phyloP scores from a whole-genome alignment of 2,797 vertebrate genomes.

The Spinibarbus caldwelli region DNA sequence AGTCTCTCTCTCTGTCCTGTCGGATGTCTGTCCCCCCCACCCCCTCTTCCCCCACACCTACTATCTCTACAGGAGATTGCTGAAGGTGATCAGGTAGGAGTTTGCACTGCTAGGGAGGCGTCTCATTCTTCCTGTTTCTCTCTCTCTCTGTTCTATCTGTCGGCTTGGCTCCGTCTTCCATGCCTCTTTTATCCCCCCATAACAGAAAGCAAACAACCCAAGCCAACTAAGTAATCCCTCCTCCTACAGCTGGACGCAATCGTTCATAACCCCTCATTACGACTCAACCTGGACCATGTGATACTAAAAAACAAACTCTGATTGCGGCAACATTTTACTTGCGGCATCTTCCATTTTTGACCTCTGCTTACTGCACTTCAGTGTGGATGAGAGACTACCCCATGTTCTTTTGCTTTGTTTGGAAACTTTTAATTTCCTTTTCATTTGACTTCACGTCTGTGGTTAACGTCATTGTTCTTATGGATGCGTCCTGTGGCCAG shows the following conservation, averaged over 20 bases:
- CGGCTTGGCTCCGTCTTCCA: slow-evolving; percentile 91
- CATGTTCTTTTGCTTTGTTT: slow-evolving; percentile 62
- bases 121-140: slow-evolving; percentile 49
- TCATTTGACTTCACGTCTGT: slow-evolving; percentile 74
- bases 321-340: slow-evolving; percentile 77
- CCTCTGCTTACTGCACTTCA: slow-evolving; percentile 88
- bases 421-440: slow-evolving; percentile 70
- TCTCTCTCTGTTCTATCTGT: slow-evolving; percentile 47
- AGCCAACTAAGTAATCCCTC: slow-evolving; percentile 70
- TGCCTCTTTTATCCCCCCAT: slow-evolving; percentile 75
- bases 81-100: slow-evolving; percentile 99
- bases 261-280: slow-evolving; percentile 89
- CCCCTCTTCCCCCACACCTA: slow-evolving; percentile 67
- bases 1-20: slow-evolving; percentile 99
- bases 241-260: slow-evolving; percentile 85
- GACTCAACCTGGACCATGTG: slow-evolving; percentile 89
- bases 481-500: slow-evolving; percentile 87
- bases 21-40: slow-evolving; percentile 80
- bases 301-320: slow-evolving; percentile 85
- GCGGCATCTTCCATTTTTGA: slow-evolving; percentile 82
- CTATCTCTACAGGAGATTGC: slow-evolving; percentile 97
- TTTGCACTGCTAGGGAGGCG: slow-evolving; percentile 71
- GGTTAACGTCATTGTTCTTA: slow-evolving; percentile 76
- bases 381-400: slow-evolving; percentile 85
- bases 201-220: slow-evolving; percentile 60